Conservation (phyloP, 2,888 invertebrate species). For the Gastracanthus pulcherrimus region DNA sequence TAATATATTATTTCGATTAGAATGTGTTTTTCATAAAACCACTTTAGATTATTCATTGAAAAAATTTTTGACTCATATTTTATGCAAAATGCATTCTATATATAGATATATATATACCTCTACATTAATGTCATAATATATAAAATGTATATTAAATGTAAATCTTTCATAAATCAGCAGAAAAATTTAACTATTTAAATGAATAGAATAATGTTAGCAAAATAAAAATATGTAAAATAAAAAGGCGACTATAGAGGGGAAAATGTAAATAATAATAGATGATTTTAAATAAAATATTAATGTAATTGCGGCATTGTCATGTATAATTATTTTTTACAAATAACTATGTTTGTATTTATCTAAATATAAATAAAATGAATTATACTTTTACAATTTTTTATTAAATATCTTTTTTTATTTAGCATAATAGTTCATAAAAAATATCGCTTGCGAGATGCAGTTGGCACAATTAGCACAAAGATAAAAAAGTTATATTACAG, state of each 20-base stretch:
- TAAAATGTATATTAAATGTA: too few relatives aligned
- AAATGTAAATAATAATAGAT: too few relatives aligned
- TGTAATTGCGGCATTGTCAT: not conserved
- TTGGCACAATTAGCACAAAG: conserved; percentile 23
- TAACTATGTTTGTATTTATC: not conserved
- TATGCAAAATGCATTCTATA: too few relatives aligned
- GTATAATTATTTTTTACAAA: not conserved
- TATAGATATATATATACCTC: too few relatives aligned
- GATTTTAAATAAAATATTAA: not conserved
- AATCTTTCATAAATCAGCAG: too few relatives aligned
- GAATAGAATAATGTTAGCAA: too few relatives aligned
- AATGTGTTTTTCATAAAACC: too few relatives aligned
- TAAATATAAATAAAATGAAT: not conserved
- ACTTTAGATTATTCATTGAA: too few relatives aligned
- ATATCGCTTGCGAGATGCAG: conserved; percentile 23
- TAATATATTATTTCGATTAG: too few relatives aligned
- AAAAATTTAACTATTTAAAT: too few relatives aligned
- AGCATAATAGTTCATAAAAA: conserved; percentile 32
- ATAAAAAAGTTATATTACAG: conserved; percentile 44
- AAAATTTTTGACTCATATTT: too few relatives aligned
- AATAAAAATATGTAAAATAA: not conserved
- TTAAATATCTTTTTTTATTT: conserved; percentile 27
- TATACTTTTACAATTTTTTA: not conserved
- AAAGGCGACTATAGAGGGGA: not conserved
- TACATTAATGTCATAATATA: too few relatives aligned